phyloP scores from a whole-genome alignment of 2,797 vertebrate species.

The Myotis daubentonii region DNA sequence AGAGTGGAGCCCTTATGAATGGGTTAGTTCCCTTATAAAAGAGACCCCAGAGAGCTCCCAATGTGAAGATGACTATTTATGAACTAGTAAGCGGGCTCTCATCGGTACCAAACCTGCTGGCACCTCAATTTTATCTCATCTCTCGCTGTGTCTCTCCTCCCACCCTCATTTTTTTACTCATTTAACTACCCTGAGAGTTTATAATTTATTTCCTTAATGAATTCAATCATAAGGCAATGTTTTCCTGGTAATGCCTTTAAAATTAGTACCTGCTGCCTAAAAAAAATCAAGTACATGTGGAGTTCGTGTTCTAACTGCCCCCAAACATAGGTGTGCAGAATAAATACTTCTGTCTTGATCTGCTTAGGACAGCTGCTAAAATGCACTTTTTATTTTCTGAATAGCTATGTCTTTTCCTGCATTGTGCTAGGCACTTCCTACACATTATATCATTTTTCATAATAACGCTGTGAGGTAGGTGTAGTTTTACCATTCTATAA shows the following conservation, averaged over 20 bases:
- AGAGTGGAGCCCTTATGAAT: not conserved
- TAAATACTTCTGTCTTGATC: slow-evolving; percentile 23
- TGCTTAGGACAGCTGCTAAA: not conserved
- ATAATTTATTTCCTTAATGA: not conserved
- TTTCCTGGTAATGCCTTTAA: slow-evolving; percentile 14
- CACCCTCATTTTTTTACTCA: not conserved
- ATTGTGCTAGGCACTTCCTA: not conserved
- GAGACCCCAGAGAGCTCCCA: not conserved
- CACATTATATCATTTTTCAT: not conserved
- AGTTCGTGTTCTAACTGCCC: not conserved
- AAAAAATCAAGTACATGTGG: not conserved
- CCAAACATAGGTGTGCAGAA: not conserved
- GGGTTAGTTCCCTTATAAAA: not conserved
- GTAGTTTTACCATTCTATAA: not conserved
- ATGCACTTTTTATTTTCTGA: not conserved
- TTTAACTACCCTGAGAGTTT: not conserved
- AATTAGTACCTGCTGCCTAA: not conserved
- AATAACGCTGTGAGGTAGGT: not conserved
- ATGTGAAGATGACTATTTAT: not conserved
- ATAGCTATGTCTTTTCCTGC: not conserved
- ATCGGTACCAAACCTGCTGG: not conserved
- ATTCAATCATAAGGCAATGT: not conserved
- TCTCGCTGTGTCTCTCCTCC: not conserved
- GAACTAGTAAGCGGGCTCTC: not conserved
- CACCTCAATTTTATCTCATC: not conserved